Percentiles rank a stretch among this genome's conserved stretches.
Evolutionary conservation across 1,140 invertebrate species (phyloP).

Genomic region (Sogatella furcifera): DNA sequence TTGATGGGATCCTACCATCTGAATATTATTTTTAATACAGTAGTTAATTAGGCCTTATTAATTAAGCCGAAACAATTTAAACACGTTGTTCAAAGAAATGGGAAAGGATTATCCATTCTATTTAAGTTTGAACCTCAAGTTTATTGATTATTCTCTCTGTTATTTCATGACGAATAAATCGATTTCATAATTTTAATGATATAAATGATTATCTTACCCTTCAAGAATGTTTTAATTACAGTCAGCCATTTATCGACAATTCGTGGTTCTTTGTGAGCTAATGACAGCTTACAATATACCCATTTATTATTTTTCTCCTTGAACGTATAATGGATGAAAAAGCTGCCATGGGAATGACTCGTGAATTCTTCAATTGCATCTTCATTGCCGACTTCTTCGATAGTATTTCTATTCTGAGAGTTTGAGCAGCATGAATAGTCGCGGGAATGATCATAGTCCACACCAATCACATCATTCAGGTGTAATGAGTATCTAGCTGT

Average conservation of each 20-base stretch:
- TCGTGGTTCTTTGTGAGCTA: conserved; percentile 46
- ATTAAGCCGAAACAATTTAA: too few relatives aligned
- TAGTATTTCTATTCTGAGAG: conserved; percentile 11
- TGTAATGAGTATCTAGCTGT: conserved; percentile 41
- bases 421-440: conserved; percentile 20
- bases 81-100: too few relatives aligned
- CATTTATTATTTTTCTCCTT: conserved; percentile 44
- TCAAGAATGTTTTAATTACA: conserved; percentile 41
- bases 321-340: conserved; percentile 51
- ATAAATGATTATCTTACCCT: conserved; percentile 28
- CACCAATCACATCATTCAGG: conserved; percentile 41
- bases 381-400: background rate
- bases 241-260: conserved; percentile 51
- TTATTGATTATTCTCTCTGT: too few relatives aligned
- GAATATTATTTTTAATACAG: too few relatives aligned
- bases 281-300: conserved; percentile 42
- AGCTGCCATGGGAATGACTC: conserved; percentile 5
- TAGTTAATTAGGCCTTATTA: too few relatives aligned
- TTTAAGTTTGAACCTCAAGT: too few relatives aligned
- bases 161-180: too few relatives aligned
- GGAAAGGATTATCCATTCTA: too few relatives aligned
- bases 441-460: conserved; percentile 35
- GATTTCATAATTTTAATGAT: background rate
- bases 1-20: too few relatives aligned
- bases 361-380: conserved; percentile 12